Percentiles rank a stretch among this genome's conserved stretches.
phyloP scores from a whole-genome alignment of 2,113 vertebrate genomes.

The Centropus bengalensis region DNA sequence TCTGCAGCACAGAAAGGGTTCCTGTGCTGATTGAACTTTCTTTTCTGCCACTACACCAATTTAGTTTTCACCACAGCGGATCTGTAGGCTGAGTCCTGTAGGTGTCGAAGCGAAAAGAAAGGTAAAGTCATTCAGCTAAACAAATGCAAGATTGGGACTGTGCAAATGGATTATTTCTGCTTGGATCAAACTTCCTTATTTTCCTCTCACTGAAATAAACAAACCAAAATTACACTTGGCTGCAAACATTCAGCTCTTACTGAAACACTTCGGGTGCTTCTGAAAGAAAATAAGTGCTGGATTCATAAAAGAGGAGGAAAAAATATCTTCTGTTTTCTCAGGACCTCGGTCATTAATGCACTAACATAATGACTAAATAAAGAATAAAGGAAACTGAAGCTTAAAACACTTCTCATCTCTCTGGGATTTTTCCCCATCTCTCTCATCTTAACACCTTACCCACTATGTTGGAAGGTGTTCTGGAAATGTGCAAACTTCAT shows the following conservation, averaged over 20 bases:
- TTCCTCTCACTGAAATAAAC: not conserved
- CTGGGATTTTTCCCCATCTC: not conserved
- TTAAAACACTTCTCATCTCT: not conserved
- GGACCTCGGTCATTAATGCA: not conserved
- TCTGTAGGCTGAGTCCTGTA: not conserved
- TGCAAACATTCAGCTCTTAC: not conserved
- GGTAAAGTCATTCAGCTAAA: not conserved
- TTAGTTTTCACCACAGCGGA: not conserved
- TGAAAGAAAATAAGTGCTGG: not conserved
- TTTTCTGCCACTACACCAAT: not conserved
- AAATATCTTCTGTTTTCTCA: not conserved
- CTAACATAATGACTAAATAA: not conserved
- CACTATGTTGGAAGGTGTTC: not conserved
- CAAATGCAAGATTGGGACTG: not conserved
- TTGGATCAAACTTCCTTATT: not conserved
- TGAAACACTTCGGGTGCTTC: not conserved
- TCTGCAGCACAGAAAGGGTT: constrained; percentile 20
- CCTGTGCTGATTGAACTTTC: not conserved
- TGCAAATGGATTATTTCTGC: not conserved
- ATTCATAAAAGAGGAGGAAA: not conserved
- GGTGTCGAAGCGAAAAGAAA: not conserved
- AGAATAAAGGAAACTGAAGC: not conserved
- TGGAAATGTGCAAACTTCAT: not conserved
- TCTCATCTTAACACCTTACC: not conserved
- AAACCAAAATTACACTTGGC: not conserved